These are phyloP conservation scores for Disparrhopalites patrizii DNA, from an alignment of 2,888 invertebrate species.

Conservation along the genomic window DNA sequence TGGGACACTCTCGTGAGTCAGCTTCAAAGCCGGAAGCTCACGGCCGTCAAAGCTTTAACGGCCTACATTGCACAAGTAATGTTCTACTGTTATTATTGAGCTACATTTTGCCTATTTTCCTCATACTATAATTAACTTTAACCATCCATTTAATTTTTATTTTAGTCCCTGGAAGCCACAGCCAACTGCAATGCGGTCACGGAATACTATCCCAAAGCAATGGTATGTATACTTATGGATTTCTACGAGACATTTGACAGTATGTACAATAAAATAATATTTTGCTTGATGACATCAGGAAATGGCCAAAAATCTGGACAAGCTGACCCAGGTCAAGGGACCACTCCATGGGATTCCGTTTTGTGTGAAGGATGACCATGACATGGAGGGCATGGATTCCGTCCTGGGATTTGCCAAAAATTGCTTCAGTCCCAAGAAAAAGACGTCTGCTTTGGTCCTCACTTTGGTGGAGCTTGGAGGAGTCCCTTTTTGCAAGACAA, in stretches of 20 bases:
- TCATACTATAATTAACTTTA: no score
- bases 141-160: background rate
- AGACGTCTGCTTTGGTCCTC: conserved; percentile 42
- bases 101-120: no score
- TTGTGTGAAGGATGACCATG: conserved; percentile 50
- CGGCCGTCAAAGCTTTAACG: conserved; percentile 41
- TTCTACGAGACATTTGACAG: background rate
- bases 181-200: conserved; percentile 49
- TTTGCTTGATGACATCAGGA: conserved; percentile 27
- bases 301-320: conserved; percentile 38
- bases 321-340: conserved; percentile 28
- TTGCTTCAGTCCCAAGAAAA: conserved; percentile 48
- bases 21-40: conserved; percentile 41
- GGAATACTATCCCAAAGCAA: conserved; percentile 50
- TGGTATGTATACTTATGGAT: conserved; percentile 35
- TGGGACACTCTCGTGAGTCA: conserved; percentile 41
- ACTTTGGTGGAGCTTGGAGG: conserved; percentile 42
- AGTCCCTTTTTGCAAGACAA: conserved; percentile 50
- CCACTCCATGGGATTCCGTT: conserved; percentile 51
- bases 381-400: conserved; percentile 51
- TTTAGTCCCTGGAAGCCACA: conserved; percentile 49
- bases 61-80: conserved; percentile 45
- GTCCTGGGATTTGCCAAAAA: conserved; percentile 50
- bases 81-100: no score
- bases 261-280: background rate